Evolutionary conservation across 2,113 vertebrate genomes (phyloP), one percentile per base, ranked within the genome.

Genomic region (Lanius ludovicianus): DNA sequence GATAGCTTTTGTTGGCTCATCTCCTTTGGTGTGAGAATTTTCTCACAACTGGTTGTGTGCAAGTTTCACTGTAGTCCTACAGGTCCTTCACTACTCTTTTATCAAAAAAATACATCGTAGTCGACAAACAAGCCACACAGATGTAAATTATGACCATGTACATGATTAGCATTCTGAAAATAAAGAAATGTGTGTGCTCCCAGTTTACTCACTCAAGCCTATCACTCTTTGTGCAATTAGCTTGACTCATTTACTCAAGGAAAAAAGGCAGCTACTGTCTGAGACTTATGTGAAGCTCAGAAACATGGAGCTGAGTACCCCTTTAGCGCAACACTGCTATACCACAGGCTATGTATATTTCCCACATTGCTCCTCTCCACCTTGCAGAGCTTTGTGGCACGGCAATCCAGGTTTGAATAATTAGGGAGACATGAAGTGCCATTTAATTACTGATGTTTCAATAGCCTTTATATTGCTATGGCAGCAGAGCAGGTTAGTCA

Each of bases 151-250:
- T 41, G n/a, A 79, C 50, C 24, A 18, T 22, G 85, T 47, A 39
- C 7, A 23, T 22, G 5, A 46, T 76, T 55, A 50, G 15, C 13
- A 35, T 91, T 67, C 42, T 37, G 21, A 89, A 85, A 94, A 57
- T 65, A 86, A 87, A 89, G 55, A 89, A 88, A 74, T 59, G 25
- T 79, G 20, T 59, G 27, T 82, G 64, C 50, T 86, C 35, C 83
- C 14, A 70, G n/a, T 49, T 96, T 93, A 55, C 49, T 76, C 35
- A 70, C 49, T 47, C 42, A 87, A 50, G 23, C 75, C 90, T 57
- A 31, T 74, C 89, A 70, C 53, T 78, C 79, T 73, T 74, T 95
- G 71, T 96, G 76, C 77, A 84, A 46, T 92, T 87, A 91, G 25
- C 46, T 92, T 90, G 20, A 57, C 50, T 82, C 0, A 0, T 44